Evolutionary conservation across 2,113 vertebrate species (phyloP).

Genomic region (Laticauda laticaudata): DNA sequence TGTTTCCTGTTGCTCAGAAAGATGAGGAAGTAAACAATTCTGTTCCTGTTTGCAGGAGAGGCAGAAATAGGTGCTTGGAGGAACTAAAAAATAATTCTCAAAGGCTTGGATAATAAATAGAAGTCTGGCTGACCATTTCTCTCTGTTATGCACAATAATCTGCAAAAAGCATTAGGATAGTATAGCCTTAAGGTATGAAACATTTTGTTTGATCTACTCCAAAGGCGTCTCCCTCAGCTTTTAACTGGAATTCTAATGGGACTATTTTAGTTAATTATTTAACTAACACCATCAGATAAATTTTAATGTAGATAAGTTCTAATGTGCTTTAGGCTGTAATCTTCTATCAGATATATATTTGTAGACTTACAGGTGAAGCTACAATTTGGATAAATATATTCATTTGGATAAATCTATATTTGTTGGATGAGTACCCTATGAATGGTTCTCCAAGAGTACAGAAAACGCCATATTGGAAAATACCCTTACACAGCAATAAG

Average conservation of each 20-base stretch:
- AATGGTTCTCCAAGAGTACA: neutral
- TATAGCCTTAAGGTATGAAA: neutral
- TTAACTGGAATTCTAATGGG: neutral
- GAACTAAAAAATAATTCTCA: neutral
- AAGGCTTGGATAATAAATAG: neutral
- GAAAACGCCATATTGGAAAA: neutral
- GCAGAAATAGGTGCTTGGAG: neutral
- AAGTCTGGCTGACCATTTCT: neutral
- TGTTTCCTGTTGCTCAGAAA: neutral
- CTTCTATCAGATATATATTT: neutral
- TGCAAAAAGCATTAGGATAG: neutral
- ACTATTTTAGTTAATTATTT: neutral
- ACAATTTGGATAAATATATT: neutral
- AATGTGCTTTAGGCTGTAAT: neutral
- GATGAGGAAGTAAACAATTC: neutral
- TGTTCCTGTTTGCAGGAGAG: neutral
- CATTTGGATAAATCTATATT: neutral
- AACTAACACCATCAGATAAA: neutral
- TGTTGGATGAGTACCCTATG: neutral
- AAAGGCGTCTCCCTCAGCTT: neutral
- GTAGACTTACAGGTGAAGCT: neutral
- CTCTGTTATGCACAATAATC: neutral
- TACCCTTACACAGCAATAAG: neutral
- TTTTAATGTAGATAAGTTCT: neutral
- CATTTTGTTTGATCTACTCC: neutral